A percentile compares a stretch with the other conserved stretches of the same genome.
These are phyloP conservation scores for Lutjanus campechanus DNA, from an alignment of 2,797 vertebrate genomes.

Conservation along the genomic window DNA sequence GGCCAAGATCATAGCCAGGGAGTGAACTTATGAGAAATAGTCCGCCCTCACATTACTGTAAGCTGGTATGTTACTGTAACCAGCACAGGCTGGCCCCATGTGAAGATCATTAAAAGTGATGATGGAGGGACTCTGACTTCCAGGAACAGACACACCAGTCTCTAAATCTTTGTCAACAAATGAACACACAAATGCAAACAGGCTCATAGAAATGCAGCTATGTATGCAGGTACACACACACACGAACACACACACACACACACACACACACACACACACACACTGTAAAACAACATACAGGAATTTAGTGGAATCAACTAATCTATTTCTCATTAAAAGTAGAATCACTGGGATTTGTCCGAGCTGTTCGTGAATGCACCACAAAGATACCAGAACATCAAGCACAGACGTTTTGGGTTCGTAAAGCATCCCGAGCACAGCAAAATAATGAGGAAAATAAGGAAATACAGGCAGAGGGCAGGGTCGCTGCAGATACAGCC, in stretches of 20 bases:
- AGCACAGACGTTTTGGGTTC: too few relatives aligned
- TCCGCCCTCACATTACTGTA: conserved; percentile 79
- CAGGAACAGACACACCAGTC: conserved; percentile 67
- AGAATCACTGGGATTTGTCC: too few relatives aligned
- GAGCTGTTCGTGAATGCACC: too few relatives aligned
- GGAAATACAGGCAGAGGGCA: too few relatives aligned
- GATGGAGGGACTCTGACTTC: conserved; percentile 62
- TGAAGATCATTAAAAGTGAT: conserved; percentile 77
- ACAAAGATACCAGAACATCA: too few relatives aligned
- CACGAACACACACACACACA: conserved; percentile 21
- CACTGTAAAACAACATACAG: conserved; percentile 20
- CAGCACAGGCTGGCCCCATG: conserved; percentile 67
- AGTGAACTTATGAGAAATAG: conserved; percentile 76
- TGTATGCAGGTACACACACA: conserved; percentile 41
- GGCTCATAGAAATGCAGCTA: conserved; percentile 33
- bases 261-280: conserved; percentile 22
- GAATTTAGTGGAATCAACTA: too few relatives aligned
- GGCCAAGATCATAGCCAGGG: conserved; percentile 52
- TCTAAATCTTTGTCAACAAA: conserved; percentile 62
- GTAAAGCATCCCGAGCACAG: too few relatives aligned
- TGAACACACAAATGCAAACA: conserved; percentile 38
- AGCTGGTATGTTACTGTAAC: conserved; percentile 80
- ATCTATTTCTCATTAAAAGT: too few relatives aligned
- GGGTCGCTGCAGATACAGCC: too few relatives aligned
- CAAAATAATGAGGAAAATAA: not conserved